Percentiles rank a stretch among this genome's conserved stretches.
These are phyloP conservation scores for Murina feae DNA, from an alignment of 2,113 vertebrate genomes.

Conservation along the genomic window DNA sequence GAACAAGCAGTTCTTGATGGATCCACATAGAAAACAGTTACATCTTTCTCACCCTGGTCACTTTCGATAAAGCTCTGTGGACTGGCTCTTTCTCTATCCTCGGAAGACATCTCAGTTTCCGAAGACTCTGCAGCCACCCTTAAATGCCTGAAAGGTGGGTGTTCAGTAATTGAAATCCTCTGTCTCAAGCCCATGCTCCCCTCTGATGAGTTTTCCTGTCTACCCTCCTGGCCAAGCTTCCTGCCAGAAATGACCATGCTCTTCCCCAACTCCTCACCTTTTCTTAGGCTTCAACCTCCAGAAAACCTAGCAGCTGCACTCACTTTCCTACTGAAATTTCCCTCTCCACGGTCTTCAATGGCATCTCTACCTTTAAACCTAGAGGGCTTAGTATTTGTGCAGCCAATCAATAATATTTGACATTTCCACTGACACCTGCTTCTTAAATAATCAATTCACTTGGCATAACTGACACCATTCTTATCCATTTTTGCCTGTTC, in stretches of 20 bases:
- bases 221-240: not conserved
- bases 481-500: not conserved
- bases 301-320: not conserved
- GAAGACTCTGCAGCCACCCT: not conserved
- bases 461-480: not conserved
- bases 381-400: not conserved
- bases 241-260: not conserved
- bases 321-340: not conserved
- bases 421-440: not conserved
- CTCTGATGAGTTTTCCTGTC: not conserved
- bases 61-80: not conserved
- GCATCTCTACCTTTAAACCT: not conserved
- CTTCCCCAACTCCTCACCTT: not conserved
- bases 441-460: not conserved
- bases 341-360: not conserved
- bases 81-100: not conserved
- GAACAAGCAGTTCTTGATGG: not conserved
- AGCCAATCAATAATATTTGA: not conserved
- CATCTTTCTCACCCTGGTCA: not conserved
- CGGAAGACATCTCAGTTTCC: not conserved
- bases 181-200: not conserved
- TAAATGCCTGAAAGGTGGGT: not conserved
- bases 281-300: not conserved
- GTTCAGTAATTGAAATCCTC: not conserved
- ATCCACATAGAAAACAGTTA: not conserved